These are phyloP conservation scores for Aspiorhynchus laticeps DNA, from an alignment of 2,113 vertebrate genomes.

Conservation along the genomic window DNA sequence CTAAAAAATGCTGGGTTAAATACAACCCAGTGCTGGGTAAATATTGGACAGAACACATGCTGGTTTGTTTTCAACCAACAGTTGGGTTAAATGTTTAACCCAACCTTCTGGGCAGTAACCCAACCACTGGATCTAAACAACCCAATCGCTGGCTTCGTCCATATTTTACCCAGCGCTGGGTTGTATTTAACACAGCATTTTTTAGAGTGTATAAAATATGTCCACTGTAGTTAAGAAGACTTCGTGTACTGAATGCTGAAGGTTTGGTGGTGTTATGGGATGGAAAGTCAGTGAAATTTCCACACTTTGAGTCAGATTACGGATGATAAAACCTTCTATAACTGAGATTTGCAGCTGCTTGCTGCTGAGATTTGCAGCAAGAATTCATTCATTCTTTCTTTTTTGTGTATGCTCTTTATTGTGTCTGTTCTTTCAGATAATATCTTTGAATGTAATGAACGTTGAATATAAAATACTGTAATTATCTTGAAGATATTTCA, in stretches of 20 bases:
- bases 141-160: too few species aligned
- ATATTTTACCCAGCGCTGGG: too few species aligned
- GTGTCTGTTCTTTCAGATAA: neutral
- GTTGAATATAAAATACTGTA: neutral
- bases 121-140: too few species aligned
- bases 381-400: neutral
- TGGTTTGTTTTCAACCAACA: too few species aligned
- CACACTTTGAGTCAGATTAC: neutral
- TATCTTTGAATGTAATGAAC: neutral
- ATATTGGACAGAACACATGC: too few species aligned
- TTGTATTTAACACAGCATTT: too few species aligned
- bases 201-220: neutral
- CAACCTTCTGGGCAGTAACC: too few species aligned
- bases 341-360: neutral
- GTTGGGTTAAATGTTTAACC: too few species aligned
- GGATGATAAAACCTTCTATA: neutral
- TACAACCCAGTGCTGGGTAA: too few species aligned
- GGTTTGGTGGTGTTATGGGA: neutral
- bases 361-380: too few species aligned
- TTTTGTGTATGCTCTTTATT: neutral
- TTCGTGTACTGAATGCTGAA: neutral
- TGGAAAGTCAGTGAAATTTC: neutral
- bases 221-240: neutral
- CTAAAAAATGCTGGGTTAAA: too few species aligned
- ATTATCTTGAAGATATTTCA: neutral